Evolutionary conservation across 2,888 invertebrate genomes (phyloP).

Genomic region (Saturnia japonica): DNA sequence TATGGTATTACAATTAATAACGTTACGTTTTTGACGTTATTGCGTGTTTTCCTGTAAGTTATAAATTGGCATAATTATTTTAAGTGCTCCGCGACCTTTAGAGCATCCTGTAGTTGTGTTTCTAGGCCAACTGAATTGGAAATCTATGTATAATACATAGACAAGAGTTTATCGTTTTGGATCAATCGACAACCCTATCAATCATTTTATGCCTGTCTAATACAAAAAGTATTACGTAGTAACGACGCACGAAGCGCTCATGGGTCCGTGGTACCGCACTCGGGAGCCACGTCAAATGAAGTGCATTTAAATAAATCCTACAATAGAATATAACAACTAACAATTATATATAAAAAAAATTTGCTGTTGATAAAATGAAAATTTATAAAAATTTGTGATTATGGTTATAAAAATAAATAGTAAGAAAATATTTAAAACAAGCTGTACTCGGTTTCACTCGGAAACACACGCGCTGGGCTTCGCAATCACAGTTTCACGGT

Average conservation of each 20-base stretch:
- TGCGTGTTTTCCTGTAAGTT: constrained; percentile 36
- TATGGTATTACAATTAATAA: constrained; percentile 22
- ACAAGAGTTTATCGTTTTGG: constrained; percentile 8
- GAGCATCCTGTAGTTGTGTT: constrained; percentile 29
- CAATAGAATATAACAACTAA: neutral
- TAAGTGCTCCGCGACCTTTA: constrained; percentile 33
- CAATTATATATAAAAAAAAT: too few relatives aligned
- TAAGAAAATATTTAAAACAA: too few relatives aligned
- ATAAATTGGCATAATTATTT: constrained; percentile 27
- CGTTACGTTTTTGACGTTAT: constrained; percentile 29
- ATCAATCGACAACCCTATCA: neutral
- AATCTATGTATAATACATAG: constrained; percentile 12
- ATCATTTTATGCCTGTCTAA: neutral
- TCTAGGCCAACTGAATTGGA: constrained; percentile 19
- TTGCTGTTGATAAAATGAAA: too few relatives aligned
- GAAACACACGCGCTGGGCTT: too few relatives aligned
- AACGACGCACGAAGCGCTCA: neutral
- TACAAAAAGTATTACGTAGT: neutral
- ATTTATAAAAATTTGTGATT: too few relatives aligned
- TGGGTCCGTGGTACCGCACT: neutral
- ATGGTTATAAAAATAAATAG: too few relatives aligned
- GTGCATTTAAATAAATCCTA: neutral
- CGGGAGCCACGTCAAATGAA: too few relatives aligned
- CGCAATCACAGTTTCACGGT: too few relatives aligned
- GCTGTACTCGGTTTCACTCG: too few relatives aligned